Percentiles rank a stretch among this genome's conserved stretches.
phyloP scores from a whole-genome alignment of 1,140 invertebrate genomes.

The Neotoxoptera formosana region DNA sequence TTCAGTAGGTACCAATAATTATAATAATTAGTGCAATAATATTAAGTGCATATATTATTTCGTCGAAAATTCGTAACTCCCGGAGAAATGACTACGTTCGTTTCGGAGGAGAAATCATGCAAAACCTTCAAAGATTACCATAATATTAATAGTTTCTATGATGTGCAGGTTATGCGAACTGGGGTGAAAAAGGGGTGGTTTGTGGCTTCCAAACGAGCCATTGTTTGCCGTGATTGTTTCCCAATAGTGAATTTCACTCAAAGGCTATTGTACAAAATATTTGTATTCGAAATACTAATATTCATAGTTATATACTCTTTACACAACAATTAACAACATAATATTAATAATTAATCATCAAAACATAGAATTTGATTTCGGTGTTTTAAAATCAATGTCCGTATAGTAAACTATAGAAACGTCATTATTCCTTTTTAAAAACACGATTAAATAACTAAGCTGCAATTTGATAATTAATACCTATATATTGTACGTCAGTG shows the following conservation, averaged over 20 bases:
- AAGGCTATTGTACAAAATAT: background rate
- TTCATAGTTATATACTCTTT: too few relatives aligned
- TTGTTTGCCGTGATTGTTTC: too few relatives aligned
- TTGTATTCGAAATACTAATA: too few relatives aligned
- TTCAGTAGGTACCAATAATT: too few relatives aligned
- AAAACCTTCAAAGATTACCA: background rate
- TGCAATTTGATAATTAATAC: background rate
- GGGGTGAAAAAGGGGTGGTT: too few relatives aligned
- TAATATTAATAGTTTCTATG: background rate
- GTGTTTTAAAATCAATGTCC: background rate
- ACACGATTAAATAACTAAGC: background rate
- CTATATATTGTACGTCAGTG: too few relatives aligned
- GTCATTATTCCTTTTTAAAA: background rate
- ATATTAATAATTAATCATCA: too few relatives aligned
- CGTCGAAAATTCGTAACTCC: background rate
- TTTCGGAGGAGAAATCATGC: background rate
- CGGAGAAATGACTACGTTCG: accelerated
- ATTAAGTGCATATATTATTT: background rate
- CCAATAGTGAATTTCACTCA: background rate
- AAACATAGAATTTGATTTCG: background rate
- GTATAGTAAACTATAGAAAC: background rate
- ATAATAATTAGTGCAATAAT: too few relatives aligned
- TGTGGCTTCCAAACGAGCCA: too few relatives aligned
- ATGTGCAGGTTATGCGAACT: background rate
- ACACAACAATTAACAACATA: too few relatives aligned